These are phyloP conservation scores for Threskiornis aethiopicus DNA, from an alignment of 2,797 vertebrate species.

Conservation along the genomic window DNA sequence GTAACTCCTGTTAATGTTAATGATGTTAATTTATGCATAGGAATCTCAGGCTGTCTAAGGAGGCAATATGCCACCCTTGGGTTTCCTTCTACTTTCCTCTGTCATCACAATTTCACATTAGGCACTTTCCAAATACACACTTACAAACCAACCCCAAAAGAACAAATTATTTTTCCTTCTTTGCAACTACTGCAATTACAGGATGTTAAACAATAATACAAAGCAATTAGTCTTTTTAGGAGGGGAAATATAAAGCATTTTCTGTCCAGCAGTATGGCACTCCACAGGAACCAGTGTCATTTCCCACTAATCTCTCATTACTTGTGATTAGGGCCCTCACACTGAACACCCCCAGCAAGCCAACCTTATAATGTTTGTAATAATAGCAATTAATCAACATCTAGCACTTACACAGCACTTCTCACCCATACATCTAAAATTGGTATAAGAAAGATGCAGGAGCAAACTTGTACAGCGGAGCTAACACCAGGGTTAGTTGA, in stretches of 20 bases:
- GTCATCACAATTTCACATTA: not conserved
- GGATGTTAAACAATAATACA: constrained; percentile 4
- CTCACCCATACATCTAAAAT: not conserved
- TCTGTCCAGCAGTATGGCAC: not conserved
- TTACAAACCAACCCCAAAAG: not conserved
- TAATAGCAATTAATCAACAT: not conserved
- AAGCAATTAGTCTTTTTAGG: constrained; percentile 25
- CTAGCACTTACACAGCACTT: not conserved
- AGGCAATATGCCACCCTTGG: not conserved
- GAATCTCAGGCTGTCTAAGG: not conserved
- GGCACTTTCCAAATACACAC: not conserved
- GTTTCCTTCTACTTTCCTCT: not conserved
- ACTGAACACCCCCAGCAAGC: not conserved
- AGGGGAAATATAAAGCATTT: constrained; percentile 40
- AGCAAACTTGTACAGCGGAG: not conserved
- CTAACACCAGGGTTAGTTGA: not conserved
- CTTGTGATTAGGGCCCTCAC: not conserved
- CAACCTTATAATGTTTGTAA: not conserved
- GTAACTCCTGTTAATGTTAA: not conserved
- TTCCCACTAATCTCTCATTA: constrained; percentile 33
- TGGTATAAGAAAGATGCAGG: not conserved
- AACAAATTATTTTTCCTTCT: constrained; percentile 9
- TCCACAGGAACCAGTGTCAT: not conserved
- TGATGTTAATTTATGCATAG: not conserved
- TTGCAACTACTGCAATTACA: constrained; percentile 6